phyloP scores from a whole-genome alignment of 2,888 invertebrate species.

The Lasiommata megera region DNA sequence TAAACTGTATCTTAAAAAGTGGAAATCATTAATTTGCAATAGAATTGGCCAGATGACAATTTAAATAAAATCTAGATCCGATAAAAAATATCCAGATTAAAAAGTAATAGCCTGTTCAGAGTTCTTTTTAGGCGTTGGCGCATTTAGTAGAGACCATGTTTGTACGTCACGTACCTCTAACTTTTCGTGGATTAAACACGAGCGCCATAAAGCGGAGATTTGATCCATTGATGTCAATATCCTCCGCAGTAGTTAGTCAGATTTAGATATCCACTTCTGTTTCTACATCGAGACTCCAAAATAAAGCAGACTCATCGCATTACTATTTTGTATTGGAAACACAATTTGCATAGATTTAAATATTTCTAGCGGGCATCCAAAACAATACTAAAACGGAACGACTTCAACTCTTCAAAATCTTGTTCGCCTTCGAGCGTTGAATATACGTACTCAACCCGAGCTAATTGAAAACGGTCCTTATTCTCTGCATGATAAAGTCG shows the following conservation, averaged over 20 bases:
- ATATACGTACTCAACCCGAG: constrained; percentile 42
- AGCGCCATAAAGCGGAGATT: too few species aligned
- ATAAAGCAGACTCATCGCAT: not conserved
- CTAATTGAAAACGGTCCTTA: constrained; percentile 56
- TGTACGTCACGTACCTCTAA: too few species aligned
- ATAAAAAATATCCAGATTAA: too few species aligned
- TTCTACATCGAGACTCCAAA: not conserved
- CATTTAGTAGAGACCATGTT: too few species aligned
- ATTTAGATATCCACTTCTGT: not conserved
- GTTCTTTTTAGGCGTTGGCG: too few species aligned
- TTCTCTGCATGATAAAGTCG: constrained; percentile 43
- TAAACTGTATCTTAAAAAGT: too few species aligned
- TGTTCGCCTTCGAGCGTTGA: constrained; percentile 71
- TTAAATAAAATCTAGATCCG: too few species aligned
- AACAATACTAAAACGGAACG: constrained; percentile 42
- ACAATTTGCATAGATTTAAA: constrained; percentile 17
- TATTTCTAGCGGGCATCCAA: constrained; percentile 22
- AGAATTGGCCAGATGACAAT: too few species aligned
- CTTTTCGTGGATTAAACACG: too few species aligned
- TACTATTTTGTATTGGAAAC: constrained; percentile 7
- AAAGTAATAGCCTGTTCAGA: too few species aligned
- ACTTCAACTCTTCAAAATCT: constrained; percentile 58
- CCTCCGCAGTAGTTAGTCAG: not conserved
- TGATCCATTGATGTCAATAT: not conserved
- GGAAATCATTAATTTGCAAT: too few species aligned